These are phyloP conservation scores for Cranoglanis bouderius DNA, from an alignment of 2,113 vertebrate species.

Conservation along the genomic window DNA sequence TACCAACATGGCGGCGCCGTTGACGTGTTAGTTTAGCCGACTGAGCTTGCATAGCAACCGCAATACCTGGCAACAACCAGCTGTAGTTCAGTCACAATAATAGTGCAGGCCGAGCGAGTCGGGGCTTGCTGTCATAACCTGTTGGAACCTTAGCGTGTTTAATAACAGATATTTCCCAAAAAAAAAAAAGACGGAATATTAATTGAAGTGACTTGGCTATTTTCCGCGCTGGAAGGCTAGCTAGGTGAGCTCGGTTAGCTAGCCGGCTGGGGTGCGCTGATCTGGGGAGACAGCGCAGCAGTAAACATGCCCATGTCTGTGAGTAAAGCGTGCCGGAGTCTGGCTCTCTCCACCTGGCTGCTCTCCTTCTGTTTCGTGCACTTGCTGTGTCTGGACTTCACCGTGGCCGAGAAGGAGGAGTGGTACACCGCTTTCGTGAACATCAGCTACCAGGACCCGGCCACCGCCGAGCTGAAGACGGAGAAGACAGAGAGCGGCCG, in stretches of 20 bases:
- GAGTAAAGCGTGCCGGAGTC: constrained; percentile 90
- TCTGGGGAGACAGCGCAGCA: background rate
- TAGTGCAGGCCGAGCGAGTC: background rate
- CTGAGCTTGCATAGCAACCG: background rate
- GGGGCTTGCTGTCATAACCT: background rate
- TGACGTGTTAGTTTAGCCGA: background rate
- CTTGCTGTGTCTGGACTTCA: constrained; percentile 94
- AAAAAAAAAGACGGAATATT: background rate
- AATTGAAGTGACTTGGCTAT: too few relatives aligned
- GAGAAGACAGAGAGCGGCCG: constrained; percentile 96
- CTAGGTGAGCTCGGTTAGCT: background rate
- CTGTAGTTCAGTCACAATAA: constrained; percentile 29
- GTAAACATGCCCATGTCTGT: constrained; percentile 83
- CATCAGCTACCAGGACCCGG: constrained; percentile 90
- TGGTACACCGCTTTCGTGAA: constrained; percentile 99
- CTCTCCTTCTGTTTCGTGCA: constrained; percentile 96
- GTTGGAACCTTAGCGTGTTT: background rate
- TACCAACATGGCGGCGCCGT: background rate
- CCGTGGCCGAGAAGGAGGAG: constrained; percentile 97
- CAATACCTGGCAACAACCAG: constrained; percentile 1
- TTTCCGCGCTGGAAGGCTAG: background rate
- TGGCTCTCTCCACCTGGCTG: constrained; percentile 96
- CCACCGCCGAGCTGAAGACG: constrained; percentile 75
- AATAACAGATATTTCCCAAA: background rate
- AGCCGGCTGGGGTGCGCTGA: background rate